Conservation (phyloP, 2,113 vertebrate species). For the Grammomys dolichurus region DNA sequence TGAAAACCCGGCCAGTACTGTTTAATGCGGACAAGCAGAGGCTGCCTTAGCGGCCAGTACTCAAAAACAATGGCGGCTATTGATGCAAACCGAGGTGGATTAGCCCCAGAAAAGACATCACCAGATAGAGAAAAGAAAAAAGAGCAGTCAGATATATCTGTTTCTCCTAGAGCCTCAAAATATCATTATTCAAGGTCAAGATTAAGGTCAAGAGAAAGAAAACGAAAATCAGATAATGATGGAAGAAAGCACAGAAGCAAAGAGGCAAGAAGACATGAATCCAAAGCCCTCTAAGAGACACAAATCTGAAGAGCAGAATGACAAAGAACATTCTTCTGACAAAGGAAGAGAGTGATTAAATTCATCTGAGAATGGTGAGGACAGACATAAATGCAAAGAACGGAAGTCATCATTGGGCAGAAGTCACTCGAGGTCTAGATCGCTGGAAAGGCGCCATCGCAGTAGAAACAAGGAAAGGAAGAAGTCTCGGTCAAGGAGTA, state of each 20-base stretch:
- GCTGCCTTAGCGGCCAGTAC: too few relatives aligned
- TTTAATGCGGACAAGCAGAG: too few relatives aligned
- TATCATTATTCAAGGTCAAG: slow-evolving; percentile 96
- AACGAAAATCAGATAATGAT: slow-evolving; percentile 91
- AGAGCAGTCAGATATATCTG: slow-evolving; percentile 92
- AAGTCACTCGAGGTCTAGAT: slow-evolving; percentile 95
- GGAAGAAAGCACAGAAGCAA: too few relatives aligned
- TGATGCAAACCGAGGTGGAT: slow-evolving; percentile 91
- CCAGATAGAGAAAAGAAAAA: slow-evolving; percentile 92
- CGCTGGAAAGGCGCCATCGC: slow-evolving; percentile 96
- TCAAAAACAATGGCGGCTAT: slow-evolving; percentile 85
- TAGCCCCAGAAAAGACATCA: slow-evolving; percentile 88
- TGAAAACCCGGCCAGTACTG: too few relatives aligned
- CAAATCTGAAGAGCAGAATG: slow-evolving; percentile 92
- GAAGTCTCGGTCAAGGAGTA: slow-evolving; percentile 90
- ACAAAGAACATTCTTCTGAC: slow-evolving; percentile 91
- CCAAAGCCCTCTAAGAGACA: slow-evolving; percentile 94
- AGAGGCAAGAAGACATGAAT: slow-evolving; percentile 97
- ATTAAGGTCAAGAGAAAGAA: slow-evolving; percentile 93
- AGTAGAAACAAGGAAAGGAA: slow-evolving; percentile 95
- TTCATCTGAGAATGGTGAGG: slow-evolving; percentile 95
- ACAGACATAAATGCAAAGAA: slow-evolving; percentile 95
- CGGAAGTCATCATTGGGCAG: slow-evolving; percentile 92
- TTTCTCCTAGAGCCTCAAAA: slow-evolving; percentile 94
- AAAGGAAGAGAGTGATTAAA: slow-evolving; percentile 93